Percentiles rank a stretch among this genome's conserved stretches.
phyloP scores from a whole-genome alignment of 2,797 vertebrate species.

The Enteromius anoplus region DNA sequence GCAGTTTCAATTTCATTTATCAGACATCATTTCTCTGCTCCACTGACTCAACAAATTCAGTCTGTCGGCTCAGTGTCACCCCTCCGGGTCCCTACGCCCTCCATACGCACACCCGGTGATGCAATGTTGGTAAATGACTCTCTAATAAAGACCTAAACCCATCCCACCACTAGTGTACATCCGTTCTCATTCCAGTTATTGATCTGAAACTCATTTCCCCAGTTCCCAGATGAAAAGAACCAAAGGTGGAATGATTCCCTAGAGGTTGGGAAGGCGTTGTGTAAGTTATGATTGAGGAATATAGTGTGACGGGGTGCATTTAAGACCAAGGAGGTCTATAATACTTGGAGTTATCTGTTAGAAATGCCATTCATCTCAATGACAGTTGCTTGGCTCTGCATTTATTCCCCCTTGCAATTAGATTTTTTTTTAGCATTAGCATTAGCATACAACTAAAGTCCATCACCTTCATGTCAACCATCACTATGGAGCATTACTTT shows the following conservation, averaged over 20 bases:
- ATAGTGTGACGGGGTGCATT: constrained; percentile 10
- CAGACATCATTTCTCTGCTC: constrained; percentile 61
- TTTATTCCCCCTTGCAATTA: constrained; percentile 42
- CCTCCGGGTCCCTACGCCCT: constrained; percentile 30
- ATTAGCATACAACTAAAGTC: background rate
- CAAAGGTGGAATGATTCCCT: constrained; percentile 21
- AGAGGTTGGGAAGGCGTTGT: constrained; percentile 11
- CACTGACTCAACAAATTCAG: constrained; percentile 58
- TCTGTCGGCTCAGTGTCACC: constrained; percentile 42
- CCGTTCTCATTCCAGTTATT: background rate
- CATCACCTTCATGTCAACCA: background rate
- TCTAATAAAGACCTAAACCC: constrained; percentile 46
- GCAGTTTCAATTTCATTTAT: constrained; percentile 62
- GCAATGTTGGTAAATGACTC: constrained; percentile 37
- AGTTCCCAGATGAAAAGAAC: constrained; percentile 10
- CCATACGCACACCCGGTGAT: background rate
- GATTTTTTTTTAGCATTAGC: background rate
- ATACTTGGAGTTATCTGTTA: constrained; percentile 26
- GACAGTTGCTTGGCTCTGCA: constrained; percentile 19
- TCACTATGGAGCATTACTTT: background rate
- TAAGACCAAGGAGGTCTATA: constrained; percentile 29
- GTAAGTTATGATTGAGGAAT: constrained; percentile 21
- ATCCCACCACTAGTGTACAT: constrained; percentile 4
- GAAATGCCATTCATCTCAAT: constrained; percentile 24
- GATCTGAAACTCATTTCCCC: constrained; percentile 26